Evolutionary conservation across 2,797 vertebrate species (phyloP).

Genomic region (Triplophysa yarkandensis): DNA sequence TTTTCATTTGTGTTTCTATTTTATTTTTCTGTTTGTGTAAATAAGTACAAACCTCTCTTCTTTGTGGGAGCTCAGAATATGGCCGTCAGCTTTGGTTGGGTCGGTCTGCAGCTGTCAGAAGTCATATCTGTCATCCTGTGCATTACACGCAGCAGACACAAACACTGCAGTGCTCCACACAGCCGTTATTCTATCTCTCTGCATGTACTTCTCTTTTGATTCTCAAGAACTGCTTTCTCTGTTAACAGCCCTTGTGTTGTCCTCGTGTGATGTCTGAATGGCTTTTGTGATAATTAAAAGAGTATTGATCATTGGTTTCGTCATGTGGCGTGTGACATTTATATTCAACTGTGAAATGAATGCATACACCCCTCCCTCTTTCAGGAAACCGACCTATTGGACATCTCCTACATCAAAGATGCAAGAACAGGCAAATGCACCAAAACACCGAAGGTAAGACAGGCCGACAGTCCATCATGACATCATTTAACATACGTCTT

Average conservation of each 20-base stretch:
- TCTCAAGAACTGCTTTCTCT: neutral
- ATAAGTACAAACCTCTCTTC: conserved; percentile 19
- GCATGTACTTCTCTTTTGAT: conserved; percentile 8
- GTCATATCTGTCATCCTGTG: conserved; percentile 35
- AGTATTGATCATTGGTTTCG: conserved; percentile 20
- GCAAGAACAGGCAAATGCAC: conserved; percentile 79
- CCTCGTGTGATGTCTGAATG: conserved; percentile 7
- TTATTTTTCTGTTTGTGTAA: conserved; percentile 20
- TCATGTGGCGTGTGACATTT: neutral
- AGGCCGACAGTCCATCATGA: neutral
- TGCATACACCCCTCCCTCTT: conserved; percentile 2
- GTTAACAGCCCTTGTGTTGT: conserved; percentile 10
- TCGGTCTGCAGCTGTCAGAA: conserved; percentile 44
- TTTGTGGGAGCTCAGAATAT: conserved; percentile 31
- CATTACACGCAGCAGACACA: conserved; percentile 30
- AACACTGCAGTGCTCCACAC: conserved; percentile 27
- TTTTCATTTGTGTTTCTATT: too few species aligned
- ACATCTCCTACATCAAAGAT: conserved; percentile 80
- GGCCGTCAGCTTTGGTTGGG: conserved; percentile 34
- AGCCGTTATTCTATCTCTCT: conserved; percentile 4
- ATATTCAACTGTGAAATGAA: conserved; percentile 1
- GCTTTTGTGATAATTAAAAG: conserved; percentile 21
- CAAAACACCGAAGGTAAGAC: conserved; percentile 78
- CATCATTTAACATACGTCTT: neutral
- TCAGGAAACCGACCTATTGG: conserved; percentile 81